Base-by-base conservation (phyloP, 2,113 vertebrate genomes). In the Oryzias curvinotus region DNA sequence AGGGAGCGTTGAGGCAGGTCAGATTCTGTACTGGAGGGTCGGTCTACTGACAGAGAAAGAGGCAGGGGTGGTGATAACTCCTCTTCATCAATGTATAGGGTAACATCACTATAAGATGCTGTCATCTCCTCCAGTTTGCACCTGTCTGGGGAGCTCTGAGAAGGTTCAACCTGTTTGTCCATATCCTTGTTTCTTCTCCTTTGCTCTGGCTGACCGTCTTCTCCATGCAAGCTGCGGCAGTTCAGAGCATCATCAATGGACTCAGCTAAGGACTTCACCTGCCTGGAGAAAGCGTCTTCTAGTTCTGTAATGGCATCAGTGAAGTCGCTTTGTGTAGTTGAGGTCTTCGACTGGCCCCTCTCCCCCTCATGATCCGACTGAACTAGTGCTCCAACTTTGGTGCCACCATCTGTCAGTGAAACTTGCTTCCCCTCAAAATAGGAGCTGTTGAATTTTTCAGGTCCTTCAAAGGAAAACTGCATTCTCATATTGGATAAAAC, bases 401-500 rank as follows among this genome's bases (percentile, higher is more conserved):
- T 78, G 64, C 93, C 90, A 0, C 96, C 95, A 0, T 96, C 93
- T 0, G 93, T 94, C 82, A 98, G 85, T 0, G 96, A 96, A 26
- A 98, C 92, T 72, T 98, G 95, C 73, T 98, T 97, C 54, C 97
- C 96, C 75, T 98, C 96, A 0, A 98, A 98, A 87, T 95, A 97
- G 56, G 96, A 98, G 92, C 96, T 96, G 81, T 96, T 95, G 91
- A 95, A 91, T 92, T 98, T 98, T 89, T 98, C 97, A 73, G 96
- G 95, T 63, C 96, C 97, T 94, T 98, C 96, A 77, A 98, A 98
- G 64, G 97, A 98, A 93, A 98, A 96, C 95, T 98, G 96, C 96
- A 98, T 97, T 91, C 97, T 95, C 97, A 98, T 98, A 93, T 98
- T 98, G 94, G 97, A 98, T 64, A 98, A 89, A 71, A 98, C 96